A percentile compares a stretch with the other conserved stretches of the same genome.
phyloP scores from a whole-genome alignment of 2,888 invertebrate species.

The Cantharis rufa region DNA sequence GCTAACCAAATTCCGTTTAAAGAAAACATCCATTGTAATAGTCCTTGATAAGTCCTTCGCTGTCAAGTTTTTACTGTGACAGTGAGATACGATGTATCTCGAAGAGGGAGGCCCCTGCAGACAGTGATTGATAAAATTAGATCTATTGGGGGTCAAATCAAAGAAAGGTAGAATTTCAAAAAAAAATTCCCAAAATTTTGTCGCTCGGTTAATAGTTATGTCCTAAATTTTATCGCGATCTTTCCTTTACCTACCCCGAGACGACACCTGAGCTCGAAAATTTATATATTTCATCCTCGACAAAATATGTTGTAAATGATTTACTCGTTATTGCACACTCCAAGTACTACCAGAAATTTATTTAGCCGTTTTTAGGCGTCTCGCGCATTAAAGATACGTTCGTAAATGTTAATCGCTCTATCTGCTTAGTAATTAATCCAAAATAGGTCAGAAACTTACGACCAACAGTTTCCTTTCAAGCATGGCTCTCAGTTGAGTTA shows the following conservation, averaged over 20 bases:
- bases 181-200: background rate
- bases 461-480: background rate
- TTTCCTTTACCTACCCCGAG: background rate
- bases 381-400: background rate
- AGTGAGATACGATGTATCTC: background rate
- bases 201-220: no score
- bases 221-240: no score
- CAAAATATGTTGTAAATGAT: background rate
- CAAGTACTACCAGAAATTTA: background rate
- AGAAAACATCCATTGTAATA: background rate
- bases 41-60: background rate
- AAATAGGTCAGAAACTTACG: background rate
- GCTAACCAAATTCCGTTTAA: background rate
- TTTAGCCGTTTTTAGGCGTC: background rate
- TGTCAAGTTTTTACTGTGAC: background rate
- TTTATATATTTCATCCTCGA: background rate
- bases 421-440: background rate
- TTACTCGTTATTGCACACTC: background rate
- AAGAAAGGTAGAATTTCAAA: background rate
- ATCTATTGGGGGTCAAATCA: background rate
- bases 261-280: background rate
- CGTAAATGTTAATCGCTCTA: background rate
- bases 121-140: background rate
- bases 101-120: background rate
- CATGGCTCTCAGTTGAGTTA: background rate